These are phyloP conservation scores for Phycodurus eques DNA, from an alignment of 2,113 vertebrate genomes.

Conservation along the genomic window DNA sequence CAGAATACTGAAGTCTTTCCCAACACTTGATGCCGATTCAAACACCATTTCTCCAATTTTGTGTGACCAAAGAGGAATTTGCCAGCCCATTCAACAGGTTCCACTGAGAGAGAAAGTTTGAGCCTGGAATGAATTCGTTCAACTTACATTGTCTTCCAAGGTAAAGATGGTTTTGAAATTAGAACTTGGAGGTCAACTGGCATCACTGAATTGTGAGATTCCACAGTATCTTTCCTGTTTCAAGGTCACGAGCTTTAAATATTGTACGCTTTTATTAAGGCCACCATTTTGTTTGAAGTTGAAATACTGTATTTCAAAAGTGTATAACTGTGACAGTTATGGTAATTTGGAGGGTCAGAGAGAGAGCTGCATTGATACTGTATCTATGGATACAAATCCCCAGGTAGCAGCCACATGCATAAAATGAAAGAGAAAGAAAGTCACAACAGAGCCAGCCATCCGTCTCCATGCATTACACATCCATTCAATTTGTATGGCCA, in stretches of 20 bases:
- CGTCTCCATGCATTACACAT: conserved; percentile 39
- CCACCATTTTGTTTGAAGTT: background rate
- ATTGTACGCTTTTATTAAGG: background rate
- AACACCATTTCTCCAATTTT: background rate
- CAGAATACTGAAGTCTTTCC: background rate
- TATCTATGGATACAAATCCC: conserved; percentile 6
- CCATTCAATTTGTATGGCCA: conserved; percentile 35
- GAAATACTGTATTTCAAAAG: background rate
- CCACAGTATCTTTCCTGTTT: no score
- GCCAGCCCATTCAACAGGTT: background rate
- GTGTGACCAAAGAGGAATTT: background rate
- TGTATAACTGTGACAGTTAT: background rate
- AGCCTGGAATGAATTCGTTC: no score
- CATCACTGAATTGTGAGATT: no score
- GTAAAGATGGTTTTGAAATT: background rate
- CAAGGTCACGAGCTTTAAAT: background rate
- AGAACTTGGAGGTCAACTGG: no score
- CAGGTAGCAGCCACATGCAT: conserved; percentile 12
- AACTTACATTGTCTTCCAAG: no score
- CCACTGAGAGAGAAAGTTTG: no score
- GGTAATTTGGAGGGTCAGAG: conserved; percentile 4
- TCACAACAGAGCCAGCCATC: conserved; percentile 34
- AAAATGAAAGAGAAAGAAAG: conserved; percentile 19
- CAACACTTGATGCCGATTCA: background rate
- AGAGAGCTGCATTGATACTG: background rate